These are phyloP conservation scores for Phylloscopus whistleri DNA, from an alignment of 2,113 vertebrate species.

Conservation along the genomic window DNA sequence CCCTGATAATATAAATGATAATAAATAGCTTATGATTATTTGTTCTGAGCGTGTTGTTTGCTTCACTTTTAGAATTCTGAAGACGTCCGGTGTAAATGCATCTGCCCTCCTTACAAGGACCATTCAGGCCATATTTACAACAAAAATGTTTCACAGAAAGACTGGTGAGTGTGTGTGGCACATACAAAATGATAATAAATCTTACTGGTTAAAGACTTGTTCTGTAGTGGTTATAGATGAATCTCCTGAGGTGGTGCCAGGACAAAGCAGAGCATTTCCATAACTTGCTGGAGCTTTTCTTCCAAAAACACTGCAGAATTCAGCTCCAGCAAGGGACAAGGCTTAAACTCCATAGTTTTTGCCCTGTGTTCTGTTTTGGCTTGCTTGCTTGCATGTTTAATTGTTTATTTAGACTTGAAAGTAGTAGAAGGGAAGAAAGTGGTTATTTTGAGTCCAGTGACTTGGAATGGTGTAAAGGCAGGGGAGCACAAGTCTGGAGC, in stretches of 20 bases:
- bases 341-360: not conserved
- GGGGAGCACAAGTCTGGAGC: not conserved
- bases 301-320: not conserved
- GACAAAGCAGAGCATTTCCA: not conserved
- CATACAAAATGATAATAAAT: not conserved
- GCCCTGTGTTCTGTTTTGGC: not conserved
- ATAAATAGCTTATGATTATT: not conserved
- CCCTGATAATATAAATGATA: not conserved
- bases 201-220: not conserved
- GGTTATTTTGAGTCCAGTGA: not conserved
- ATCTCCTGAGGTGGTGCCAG: not conserved
- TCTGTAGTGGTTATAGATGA: not conserved
- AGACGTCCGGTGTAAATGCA: slow-evolving; percentile 96
- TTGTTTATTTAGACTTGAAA: not conserved
- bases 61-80: slow-evolving; percentile 83
- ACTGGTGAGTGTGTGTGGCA: slow-evolving; percentile 83
- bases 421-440: not conserved
- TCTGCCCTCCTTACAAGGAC: slow-evolving; percentile 96
- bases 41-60: slow-evolving; percentile 19
- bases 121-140: slow-evolving; percentile 90
- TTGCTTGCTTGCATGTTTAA: not conserved
- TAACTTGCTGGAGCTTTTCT: not conserved
- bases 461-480: not conserved
- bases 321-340: not conserved
- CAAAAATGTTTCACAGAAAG: slow-evolving; percentile 95